Conservation (phyloP, 2,888 invertebrate genomes). For the Agrochola circellaris region DNA sequence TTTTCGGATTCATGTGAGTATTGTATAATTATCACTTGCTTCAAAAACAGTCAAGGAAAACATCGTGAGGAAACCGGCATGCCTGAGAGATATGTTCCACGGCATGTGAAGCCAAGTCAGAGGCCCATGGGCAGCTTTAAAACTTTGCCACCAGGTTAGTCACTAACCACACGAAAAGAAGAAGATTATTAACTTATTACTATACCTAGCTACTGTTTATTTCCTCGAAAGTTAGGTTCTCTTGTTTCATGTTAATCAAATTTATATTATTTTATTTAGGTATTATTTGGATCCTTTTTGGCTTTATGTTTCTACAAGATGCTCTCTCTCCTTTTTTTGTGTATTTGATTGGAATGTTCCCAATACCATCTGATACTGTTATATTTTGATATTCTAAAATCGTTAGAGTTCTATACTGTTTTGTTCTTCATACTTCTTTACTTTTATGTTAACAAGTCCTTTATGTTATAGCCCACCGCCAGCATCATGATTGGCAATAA, state of each 20-base stretch:
- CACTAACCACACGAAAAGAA: no score
- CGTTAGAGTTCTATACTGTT: not conserved
- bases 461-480: not conserved
- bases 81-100: no score
- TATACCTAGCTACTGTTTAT: no score
- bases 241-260: not conserved
- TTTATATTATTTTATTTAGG: slow-evolving; percentile 4
- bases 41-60: no score
- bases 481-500: slow-evolving; percentile 20
- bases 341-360: not conserved
- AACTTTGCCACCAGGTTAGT: no score
- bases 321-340: not conserved
- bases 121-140: no score
- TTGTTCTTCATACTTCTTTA: not conserved
- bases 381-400: not conserved
- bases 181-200: not conserved
- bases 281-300: not conserved
- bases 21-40: no score
- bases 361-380: not conserved
- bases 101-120: no score
- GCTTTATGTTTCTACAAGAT: not conserved
- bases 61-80: no score
- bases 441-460: not conserved
- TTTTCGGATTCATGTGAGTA: no score
- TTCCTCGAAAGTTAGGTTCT: not conserved